phyloP scores from a whole-genome alignment of 2,888 invertebrate genomes.

The Mesorhabditis sp. region DNA sequence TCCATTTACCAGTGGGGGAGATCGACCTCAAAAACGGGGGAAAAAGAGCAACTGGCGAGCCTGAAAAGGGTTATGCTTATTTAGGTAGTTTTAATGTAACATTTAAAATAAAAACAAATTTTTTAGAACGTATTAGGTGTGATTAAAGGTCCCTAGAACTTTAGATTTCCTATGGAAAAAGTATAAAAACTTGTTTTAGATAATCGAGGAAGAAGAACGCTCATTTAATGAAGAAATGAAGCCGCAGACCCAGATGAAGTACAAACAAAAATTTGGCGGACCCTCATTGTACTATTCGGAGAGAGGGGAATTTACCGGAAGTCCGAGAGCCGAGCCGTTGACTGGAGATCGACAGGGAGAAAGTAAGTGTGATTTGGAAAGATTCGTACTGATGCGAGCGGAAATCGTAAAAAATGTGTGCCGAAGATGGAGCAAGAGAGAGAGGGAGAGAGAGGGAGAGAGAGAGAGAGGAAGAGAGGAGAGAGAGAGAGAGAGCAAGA shows the following conservation, averaged over 20 bases:
- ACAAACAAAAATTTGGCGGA: neutral
- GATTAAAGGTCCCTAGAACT: too few species aligned
- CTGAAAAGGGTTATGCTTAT: too few species aligned
- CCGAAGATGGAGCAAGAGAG: neutral
- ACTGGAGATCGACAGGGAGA: neutral
- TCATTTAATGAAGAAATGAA: neutral
- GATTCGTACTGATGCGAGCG: neutral
- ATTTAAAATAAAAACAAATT: too few species aligned
- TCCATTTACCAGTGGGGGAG: too few species aligned
- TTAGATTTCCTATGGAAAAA: too few species aligned
- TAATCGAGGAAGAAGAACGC: neutral
- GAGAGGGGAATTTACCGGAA: too few species aligned
- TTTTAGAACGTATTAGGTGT: too few species aligned
- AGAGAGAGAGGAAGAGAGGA: neutral
- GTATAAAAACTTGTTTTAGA: too few species aligned
- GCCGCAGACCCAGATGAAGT: neutral
- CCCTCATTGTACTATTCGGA: too few species aligned
- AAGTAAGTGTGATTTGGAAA: neutral
- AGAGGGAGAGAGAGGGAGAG: neutral
- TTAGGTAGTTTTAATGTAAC: too few species aligned
- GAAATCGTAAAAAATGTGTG: neutral
- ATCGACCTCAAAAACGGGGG: too few species aligned
- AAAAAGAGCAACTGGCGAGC: too few species aligned
- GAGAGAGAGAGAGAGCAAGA: neutral
- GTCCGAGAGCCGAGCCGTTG: neutral